Evolutionary conservation across 2,113 vertebrate genomes (phyloP).

Genomic region (Micronycteris hirsuta): DNA sequence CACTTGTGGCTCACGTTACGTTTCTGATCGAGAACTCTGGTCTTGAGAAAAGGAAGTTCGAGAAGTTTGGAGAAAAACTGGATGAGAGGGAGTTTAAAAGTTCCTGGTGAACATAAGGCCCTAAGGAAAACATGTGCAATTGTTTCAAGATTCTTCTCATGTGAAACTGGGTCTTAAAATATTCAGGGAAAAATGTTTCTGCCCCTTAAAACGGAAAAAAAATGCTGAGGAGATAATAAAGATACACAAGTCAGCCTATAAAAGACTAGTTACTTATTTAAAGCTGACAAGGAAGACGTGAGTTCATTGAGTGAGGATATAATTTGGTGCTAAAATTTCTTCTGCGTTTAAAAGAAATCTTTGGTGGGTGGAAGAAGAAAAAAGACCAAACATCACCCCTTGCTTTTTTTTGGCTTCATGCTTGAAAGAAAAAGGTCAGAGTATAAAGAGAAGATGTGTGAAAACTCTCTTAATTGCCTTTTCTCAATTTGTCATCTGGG

Average conservation of each 20-base stretch:
- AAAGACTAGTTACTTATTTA: neutral
- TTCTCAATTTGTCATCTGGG: neutral
- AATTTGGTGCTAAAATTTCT: constrained; percentile 15
- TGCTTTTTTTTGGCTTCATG: neutral
- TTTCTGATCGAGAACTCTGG: neutral
- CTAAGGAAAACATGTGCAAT: neutral
- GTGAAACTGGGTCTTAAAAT: neutral
- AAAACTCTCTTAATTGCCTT: neutral
- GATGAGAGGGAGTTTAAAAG: neutral
- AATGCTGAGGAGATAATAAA: neutral
- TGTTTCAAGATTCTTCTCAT: neutral
- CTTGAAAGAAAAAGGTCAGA: neutral
- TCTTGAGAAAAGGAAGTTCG: neutral
- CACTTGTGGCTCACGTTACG: neutral
- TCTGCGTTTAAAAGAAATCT: neutral
- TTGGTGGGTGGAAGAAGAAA: neutral
- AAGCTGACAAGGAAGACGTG: neutral
- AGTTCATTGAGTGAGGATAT: neutral
- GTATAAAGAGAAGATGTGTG: neutral
- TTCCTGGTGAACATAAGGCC: neutral
- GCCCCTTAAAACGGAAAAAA: neutral
- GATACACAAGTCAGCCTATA: neutral
- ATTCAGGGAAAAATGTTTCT: neutral
- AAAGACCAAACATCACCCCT: neutral
- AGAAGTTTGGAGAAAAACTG: neutral